Base-by-base conservation (phyloP, 2,797 vertebrate genomes). In the Sphenodon punctatus region DNA sequence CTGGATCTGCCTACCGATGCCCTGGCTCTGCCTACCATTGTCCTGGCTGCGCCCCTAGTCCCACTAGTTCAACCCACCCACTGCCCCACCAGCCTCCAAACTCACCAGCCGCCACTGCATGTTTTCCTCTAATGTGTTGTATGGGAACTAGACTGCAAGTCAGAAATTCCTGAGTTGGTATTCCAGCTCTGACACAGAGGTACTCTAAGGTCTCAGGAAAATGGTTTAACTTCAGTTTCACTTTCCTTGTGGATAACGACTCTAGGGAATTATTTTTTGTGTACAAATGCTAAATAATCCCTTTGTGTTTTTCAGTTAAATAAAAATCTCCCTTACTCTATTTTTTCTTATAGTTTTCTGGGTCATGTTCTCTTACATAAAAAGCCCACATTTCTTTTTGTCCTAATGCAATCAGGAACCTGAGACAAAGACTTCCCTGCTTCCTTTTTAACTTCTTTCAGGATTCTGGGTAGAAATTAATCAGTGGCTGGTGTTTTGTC, bases 401-500 rank as follows among this genome's bases (percentile, higher is more conserved):
- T 46, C 59, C 15, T 38, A 34, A 27, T 16, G 32, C 10, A 4
- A 2, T 15, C 8, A 66, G 58, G 64, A 42, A 36, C 34, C 34
- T 36, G 36, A 36, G 36, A 36, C 34, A 36, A 36, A 14, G 15
- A 15, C 55, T 55, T 17, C 30, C 27, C 51, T 55, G n/a, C n/a
- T 55, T 30, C 27, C 8, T 23, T 42, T 41, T 67, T 3, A 19
- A 23, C 75, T 75, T 10, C 3, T 72, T 69, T 63, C 13, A 45
- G 32, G 42, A 78, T 32, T 4, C 22, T 19, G 9, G 39, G 10
- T n/a, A 73, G 7, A 60, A 70, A 82, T 80, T 80, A 64, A 23
- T 45, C 75, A 69, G 32, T 73, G 60, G 76, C 63, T 80, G 64
- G 69, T 78, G 77, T 89, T 75, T 77, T 61, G 56, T 68, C 60